phyloP scores from a whole-genome alignment of 2,113 vertebrate genomes.

The Takifugu bimaculatus region DNA sequence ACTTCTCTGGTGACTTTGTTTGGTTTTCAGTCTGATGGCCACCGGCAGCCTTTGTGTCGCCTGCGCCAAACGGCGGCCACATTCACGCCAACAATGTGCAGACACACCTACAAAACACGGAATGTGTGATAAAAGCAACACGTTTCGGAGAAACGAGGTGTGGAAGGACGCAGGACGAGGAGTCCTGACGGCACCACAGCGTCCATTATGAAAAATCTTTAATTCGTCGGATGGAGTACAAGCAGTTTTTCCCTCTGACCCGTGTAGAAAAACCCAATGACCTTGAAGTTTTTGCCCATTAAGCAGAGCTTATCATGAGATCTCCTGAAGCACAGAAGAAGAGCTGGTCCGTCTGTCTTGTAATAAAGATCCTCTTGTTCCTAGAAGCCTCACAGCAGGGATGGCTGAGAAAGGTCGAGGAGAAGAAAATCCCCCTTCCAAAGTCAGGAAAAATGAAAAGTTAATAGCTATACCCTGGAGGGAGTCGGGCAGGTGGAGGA shows the following conservation, averaged over 20 bases:
- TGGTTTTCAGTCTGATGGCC: conserved; percentile 73
- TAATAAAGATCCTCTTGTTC: conserved; percentile 64
- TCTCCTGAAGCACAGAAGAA: conserved; percentile 25
- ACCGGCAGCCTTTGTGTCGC: conserved; percentile 52
- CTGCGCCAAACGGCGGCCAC: conserved; percentile 19
- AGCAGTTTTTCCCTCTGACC: background rate
- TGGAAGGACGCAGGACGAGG: too few relatives aligned
- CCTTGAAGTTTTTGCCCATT: conserved; percentile 49
- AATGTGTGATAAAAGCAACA: conserved; percentile 9
- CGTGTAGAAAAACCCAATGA: conserved; percentile 28
- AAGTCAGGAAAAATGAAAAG: conserved; percentile 60
- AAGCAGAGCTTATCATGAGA: conserved; percentile 32
- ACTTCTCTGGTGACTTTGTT: conserved; percentile 64
- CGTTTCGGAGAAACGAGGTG: too few relatives aligned
- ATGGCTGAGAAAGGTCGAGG: conserved; percentile 43
- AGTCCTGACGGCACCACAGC: too few relatives aligned
- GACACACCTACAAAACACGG: conserved; percentile 11
- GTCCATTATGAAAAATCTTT: too few relatives aligned
- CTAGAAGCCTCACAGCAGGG: conserved; percentile 52
- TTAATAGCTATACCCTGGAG: conserved; percentile 41
- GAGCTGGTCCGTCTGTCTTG: conserved; percentile 38
- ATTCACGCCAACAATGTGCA: conserved; percentile 17
- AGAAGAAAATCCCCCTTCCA: conserved; percentile 43
- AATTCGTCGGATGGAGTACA: too few relatives aligned
- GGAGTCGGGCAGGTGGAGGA: conserved; percentile 9